Percentiles rank a stretch among this genome's conserved stretches.
These are phyloP conservation scores for Siderastrea siderea DNA, from an alignment of 92 coral and sea anemone genomes.

Conservation along the genomic window DNA sequence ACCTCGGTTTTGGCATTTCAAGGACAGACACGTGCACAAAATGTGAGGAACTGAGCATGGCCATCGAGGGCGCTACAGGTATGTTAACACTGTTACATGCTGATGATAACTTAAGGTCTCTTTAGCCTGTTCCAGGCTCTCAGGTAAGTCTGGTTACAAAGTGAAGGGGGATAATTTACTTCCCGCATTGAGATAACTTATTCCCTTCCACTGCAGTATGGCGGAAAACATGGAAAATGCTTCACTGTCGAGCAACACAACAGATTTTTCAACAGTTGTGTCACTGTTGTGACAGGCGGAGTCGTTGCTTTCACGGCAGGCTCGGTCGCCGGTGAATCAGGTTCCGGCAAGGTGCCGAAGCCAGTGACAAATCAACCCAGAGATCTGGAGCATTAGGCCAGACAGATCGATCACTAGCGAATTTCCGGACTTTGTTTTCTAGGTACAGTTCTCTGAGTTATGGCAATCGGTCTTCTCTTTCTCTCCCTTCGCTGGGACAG, in stretches of 20 bases:
- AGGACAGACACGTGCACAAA: too few relatives aligned
- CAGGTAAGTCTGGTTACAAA: slow-evolving; percentile 10
- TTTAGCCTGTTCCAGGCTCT: too few relatives aligned
- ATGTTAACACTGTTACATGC: too few relatives aligned
- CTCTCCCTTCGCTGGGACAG: slow-evolving; percentile 32
- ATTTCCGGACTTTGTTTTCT: slow-evolving; percentile 23
- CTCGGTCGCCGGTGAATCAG: not conserved
- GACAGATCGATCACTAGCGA: slow-evolving; percentile 8
- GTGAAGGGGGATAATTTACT: slow-evolving; percentile 5
- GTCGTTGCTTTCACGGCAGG: slow-evolving; percentile 1
- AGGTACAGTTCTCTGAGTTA: slow-evolving; percentile 5
- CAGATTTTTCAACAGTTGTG: slow-evolving; percentile 18
- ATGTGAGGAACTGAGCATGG: too few relatives aligned
- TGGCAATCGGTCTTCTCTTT: not conserved
- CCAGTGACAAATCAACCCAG: not conserved
- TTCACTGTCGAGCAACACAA: not conserved
- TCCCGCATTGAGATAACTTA: slow-evolving; percentile 6
- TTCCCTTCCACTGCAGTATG: slow-evolving; percentile 1
- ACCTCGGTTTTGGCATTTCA: too few relatives aligned
- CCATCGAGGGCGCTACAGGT: too few relatives aligned
- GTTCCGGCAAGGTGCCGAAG: not conserved
- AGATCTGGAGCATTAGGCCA: not conserved
- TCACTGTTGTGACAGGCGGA: slow-evolving; percentile 40
- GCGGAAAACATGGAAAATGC: not conserved
- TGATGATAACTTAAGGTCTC: too few relatives aligned